These are phyloP conservation scores for Coleophora deauratella DNA, from an alignment of 2,888 invertebrate species.

Conservation along the genomic window DNA sequence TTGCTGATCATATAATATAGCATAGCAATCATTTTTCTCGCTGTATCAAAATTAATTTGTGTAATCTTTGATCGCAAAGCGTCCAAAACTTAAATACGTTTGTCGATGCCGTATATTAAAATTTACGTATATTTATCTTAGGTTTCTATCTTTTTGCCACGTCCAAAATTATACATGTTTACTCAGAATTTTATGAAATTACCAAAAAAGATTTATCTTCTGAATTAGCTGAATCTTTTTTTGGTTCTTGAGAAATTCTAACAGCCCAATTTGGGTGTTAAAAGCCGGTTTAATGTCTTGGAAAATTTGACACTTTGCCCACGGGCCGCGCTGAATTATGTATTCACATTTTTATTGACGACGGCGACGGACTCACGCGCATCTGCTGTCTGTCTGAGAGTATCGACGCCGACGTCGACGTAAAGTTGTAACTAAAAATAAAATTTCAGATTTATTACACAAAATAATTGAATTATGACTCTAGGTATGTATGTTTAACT, in stretches of 20 bases:
- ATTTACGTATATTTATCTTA: too few relatives aligned
- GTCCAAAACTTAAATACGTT: too few relatives aligned
- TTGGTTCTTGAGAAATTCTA: slow-evolving; percentile 33
- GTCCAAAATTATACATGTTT: too few relatives aligned
- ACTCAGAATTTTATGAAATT: slow-evolving; percentile 16
- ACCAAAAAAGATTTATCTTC: slow-evolving; percentile 21
- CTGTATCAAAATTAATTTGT: slow-evolving; percentile 16
- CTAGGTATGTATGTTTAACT: too few relatives aligned
- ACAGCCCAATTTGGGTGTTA: slow-evolving; percentile 39
- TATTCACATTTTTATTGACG: slow-evolving; percentile 52
- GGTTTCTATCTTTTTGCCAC: too few relatives aligned
- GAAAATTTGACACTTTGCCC: slow-evolving; percentile 65
- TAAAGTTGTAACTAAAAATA: too few relatives aligned
- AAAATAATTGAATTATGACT: too few relatives aligned
- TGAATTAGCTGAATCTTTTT: slow-evolving; percentile 12
- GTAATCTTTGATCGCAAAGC: slow-evolving; percentile 9
- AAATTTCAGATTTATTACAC: too few relatives aligned
- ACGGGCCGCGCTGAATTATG: slow-evolving; percentile 44
- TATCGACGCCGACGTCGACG: background rate
- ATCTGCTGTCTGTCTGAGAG: slow-evolving; percentile 16
- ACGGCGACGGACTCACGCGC: slow-evolving; percentile 30
- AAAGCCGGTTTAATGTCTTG: slow-evolving; percentile 53
- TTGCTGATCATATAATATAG: too few relatives aligned
- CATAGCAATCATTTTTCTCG: slow-evolving; percentile 27
- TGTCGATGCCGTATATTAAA: too few relatives aligned